Percentiles rank a stretch among this genome's conserved stretches.
Conservation (phyloP, 2,113 vertebrate genomes). For the Corythoichthys haematopterus region DNA sequence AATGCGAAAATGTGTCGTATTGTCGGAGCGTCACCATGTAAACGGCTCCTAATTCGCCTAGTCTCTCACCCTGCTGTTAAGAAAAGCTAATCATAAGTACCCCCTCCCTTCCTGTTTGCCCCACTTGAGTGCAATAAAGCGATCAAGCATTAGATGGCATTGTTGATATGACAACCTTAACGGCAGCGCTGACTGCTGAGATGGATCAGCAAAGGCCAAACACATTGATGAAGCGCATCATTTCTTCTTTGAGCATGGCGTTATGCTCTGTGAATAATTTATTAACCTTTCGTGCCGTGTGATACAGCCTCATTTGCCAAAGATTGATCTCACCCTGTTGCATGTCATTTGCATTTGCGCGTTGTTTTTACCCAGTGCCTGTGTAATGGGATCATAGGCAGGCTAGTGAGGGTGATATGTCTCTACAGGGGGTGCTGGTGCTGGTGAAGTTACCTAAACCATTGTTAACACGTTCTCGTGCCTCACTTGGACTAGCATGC, state of each 20-base stretch:
- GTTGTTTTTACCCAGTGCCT: conserved; percentile 13
- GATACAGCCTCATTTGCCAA: conserved; percentile 47
- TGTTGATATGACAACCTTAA: conserved; percentile 46
- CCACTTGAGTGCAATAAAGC: conserved; percentile 42
- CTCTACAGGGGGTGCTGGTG: conserved; percentile 21
- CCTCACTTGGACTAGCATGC: conserved; percentile 24
- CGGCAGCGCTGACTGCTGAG: conserved; percentile 22
- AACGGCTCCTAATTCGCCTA: too few relatives aligned
- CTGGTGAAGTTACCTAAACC: conserved; percentile 33
- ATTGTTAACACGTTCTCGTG: conserved; percentile 8
- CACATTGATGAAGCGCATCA: conserved; percentile 41
- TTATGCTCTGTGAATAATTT: conserved; percentile 44
- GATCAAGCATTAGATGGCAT: conserved; percentile 68
- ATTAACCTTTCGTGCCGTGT: conserved; percentile 37
- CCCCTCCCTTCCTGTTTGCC: not conserved
- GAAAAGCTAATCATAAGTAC: not conserved
- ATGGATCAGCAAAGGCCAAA: conserved; percentile 38
- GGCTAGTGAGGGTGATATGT: conserved; percentile 22
- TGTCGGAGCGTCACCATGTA: too few relatives aligned
- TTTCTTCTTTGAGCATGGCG: conserved; percentile 32
- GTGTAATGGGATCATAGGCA: conserved; percentile 49
- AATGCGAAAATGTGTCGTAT: too few relatives aligned
- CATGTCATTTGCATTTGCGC: conserved; percentile 50
- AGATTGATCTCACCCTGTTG: conserved; percentile 25
- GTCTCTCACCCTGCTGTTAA: too few relatives aligned